Base-by-base conservation (phyloP, 1,140 invertebrate genomes). In the Melipona quadrifasciata region DNA sequence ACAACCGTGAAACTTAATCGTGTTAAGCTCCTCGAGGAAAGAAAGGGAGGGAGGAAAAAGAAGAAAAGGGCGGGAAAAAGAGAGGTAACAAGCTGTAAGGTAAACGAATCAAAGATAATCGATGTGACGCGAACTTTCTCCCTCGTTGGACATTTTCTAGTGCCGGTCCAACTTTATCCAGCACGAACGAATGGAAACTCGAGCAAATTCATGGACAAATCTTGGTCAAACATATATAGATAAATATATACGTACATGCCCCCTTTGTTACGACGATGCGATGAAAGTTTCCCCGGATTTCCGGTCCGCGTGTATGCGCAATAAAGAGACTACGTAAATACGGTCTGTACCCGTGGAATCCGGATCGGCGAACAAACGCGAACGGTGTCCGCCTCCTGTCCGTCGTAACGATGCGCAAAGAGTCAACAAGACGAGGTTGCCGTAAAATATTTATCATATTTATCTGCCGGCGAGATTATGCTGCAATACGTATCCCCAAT, bases 1-100 rank as follows among this genome's bases (percentile, higher is more conserved):
- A 64, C 82, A 79, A 61, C 64, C 39, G 57, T 27, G 82, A 71
- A 72, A 78, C 82, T 79, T 84, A 79, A 84, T 84, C 82, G 39
- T 19, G 39, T 16, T 19, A 27, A 21, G 74, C 57, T 68, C 53
- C 19, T 39, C 21, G 31, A 31, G 11, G 27, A 51, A 78, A 77
- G 31, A 77, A 16, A 65, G 27, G 27, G 19, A 17, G 19, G 19
- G 0, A 4, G 11, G 1, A n/a, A 2, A 14, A 2, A 2, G 5
- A 70, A 8, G 67, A 24, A 21, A 12, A 77, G 8, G 19, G 4
- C 21, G 27, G 14, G 55, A 10, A 68, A 21, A 34, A 1, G 2
- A 4, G 34, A 39, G 12, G 14, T 24, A 70, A 58, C 24, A 21
- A 67, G 10, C n/a, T 12, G 19, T 24, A 21, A 4, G 1, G 53